phyloP scores from a whole-genome alignment of 2,888 invertebrate species.

The Carcina quercana region DNA sequence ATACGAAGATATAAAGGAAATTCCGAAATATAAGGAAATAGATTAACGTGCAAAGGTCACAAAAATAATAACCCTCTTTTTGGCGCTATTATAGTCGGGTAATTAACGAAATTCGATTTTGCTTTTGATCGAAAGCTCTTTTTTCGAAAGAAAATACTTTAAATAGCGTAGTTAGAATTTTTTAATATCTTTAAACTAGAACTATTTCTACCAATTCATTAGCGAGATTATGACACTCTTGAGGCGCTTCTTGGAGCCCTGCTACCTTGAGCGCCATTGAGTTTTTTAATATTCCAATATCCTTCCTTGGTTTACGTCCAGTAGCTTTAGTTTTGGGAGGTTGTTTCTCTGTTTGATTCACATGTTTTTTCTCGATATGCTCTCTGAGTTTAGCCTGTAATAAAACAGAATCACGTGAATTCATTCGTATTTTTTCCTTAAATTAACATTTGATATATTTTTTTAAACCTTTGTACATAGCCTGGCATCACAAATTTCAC shows the following conservation, averaged over 20 bases:
- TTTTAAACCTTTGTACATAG: slow-evolving; percentile 53
- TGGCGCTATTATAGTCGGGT: too few species aligned
- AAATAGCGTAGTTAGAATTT: too few species aligned
- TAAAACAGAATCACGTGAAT: slow-evolving; percentile 3
- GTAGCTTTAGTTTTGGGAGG: slow-evolving; percentile 30
- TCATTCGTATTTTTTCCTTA: background rate
- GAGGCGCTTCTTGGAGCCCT: slow-evolving; percentile 23
- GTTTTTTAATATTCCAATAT: slow-evolving; percentile 36
- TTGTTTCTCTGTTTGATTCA: slow-evolving; percentile 15
- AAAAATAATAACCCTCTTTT: too few species aligned
- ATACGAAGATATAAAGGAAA: too few species aligned
- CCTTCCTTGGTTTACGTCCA: slow-evolving; percentile 48
- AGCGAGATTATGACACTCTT: background rate
- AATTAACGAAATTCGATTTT: too few species aligned
- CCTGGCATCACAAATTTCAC: slow-evolving; percentile 45
- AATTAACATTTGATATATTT: background rate
- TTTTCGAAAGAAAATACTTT: too few species aligned
- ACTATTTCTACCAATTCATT: background rate
- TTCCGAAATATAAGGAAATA: too few species aligned
- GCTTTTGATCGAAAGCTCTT: too few species aligned
- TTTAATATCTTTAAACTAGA: too few species aligned
- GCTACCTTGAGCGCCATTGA: slow-evolving; percentile 49
- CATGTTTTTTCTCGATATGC: slow-evolving; percentile 35
- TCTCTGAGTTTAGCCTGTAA: slow-evolving; percentile 43
- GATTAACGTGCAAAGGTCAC: too few species aligned